Evolutionary conservation across 2,113 vertebrate genomes (phyloP).

Genomic region (Perognathus longimembris): DNA sequence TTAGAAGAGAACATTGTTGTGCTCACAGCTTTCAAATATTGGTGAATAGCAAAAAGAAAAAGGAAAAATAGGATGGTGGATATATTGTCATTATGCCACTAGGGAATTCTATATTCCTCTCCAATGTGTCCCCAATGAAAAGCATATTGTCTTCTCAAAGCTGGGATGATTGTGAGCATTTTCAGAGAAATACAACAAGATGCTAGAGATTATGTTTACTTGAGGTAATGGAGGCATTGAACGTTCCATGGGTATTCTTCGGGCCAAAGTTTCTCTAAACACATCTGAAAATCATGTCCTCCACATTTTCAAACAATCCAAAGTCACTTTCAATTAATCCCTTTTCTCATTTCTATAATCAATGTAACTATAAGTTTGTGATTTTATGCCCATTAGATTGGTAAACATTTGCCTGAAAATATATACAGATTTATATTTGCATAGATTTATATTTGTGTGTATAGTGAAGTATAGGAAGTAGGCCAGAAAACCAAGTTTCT

Average conservation of each 20-base stretch:
- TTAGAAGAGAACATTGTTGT: not conserved
- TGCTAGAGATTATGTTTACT: slow-evolving; percentile 58
- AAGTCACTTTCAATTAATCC: slow-evolving; percentile 9
- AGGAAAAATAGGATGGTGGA: not conserved
- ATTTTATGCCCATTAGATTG: not conserved
- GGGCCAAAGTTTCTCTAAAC: not conserved
- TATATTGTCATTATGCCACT: not conserved
- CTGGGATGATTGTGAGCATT: slow-evolving; percentile 61
- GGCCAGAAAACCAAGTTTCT: not conserved
- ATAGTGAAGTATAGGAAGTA: not conserved
- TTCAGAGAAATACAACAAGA: slow-evolving; percentile 53
- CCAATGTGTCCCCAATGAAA: slow-evolving; percentile 7
- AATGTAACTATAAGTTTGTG: not conserved
- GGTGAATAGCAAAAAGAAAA: not conserved
- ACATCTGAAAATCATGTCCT: not conserved
- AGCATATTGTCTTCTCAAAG: slow-evolving; percentile 47
- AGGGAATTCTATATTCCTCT: not conserved
- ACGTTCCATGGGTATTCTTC: not conserved
- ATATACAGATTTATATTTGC: not conserved
- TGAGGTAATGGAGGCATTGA: not conserved
- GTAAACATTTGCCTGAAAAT: not conserved
- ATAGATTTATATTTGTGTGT: not conserved
- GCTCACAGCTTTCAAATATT: not conserved
- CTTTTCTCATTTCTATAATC: not conserved
- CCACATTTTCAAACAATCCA: slow-evolving; percentile 16